Percentiles rank a stretch among this genome's conserved stretches.
These are phyloP conservation scores for Anguilla marmorata DNA, from an alignment of 2,797 vertebrate genomes.

Conservation along the genomic window DNA sequence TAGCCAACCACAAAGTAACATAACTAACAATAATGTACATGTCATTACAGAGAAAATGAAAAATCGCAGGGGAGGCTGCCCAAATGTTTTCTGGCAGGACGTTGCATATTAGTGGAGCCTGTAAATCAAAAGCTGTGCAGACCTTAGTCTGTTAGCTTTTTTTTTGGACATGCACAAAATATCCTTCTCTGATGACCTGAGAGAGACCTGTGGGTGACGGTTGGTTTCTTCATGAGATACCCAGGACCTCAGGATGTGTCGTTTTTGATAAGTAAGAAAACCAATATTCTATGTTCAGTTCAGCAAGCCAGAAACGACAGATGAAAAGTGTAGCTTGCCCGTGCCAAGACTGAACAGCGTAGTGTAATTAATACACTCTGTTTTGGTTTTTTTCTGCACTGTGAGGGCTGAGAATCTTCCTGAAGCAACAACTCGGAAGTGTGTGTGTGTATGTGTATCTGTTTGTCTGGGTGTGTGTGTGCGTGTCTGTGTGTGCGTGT, in stretches of 20 bases:
- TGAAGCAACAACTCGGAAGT: not conserved
- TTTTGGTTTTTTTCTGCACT: not conserved
- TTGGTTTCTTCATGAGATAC: not conserved
- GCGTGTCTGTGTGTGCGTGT: not conserved
- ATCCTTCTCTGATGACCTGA: not conserved
- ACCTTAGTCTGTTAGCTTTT: not conserved
- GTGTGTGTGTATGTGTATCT: not conserved
- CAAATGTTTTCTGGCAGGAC: not conserved
- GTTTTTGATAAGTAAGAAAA: no score
- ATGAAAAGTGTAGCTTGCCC: not conserved
- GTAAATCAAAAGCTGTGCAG: not conserved
- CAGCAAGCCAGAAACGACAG: not conserved
- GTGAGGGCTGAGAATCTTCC: not conserved
- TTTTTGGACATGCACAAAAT: not conserved
- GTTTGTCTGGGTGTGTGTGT: not conserved
- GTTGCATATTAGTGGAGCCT: not conserved
- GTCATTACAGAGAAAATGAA: not conserved
- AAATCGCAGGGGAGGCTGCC: not conserved
- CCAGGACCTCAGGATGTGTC: no score
- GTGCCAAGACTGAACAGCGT: not conserved
- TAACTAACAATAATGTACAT: not conserved
- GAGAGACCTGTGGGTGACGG: not conserved
- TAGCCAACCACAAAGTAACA: not conserved
- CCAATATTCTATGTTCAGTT: not conserved
- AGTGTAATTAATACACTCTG: not conserved